Evolutionary conservation across 2,888 invertebrate species (phyloP), one percentile per base, ranked within the genome.

Genomic region (Petrolisthes manimaculis): DNA sequence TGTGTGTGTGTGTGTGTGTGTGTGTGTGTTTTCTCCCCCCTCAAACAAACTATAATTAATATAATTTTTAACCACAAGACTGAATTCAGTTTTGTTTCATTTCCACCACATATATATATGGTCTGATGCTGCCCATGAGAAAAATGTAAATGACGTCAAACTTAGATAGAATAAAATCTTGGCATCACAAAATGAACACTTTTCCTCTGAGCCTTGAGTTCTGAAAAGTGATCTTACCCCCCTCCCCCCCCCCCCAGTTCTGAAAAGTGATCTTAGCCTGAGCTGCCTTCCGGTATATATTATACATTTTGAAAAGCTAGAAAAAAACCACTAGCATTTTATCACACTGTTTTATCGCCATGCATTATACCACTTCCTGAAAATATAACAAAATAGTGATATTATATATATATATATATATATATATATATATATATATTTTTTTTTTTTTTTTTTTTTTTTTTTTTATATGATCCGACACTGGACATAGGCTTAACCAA

Each of bases 1-100:
- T 24, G 75, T 75, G 75, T 24, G 24, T 75, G 24, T n/a, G 75
- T 75, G n/a, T 5, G n/a, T n/a, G 14, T 71, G 71, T 71, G 71
- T 71, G n/a, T 9, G n/a, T 14, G 18, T 12, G 67, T 67, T 67
- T 18, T 18, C 18, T 67, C 67, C 37, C 37, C 37, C 37, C 37
- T 37, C 37, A 37, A 37, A 37, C 37, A 37, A 37, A 37, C 0
- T 37, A 37, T 37, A 37, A 37, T 37, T 37, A 37, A 37, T 37
- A 37, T 37, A 2, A 37, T 37, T 37, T 37, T 37, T 37, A 37
- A 37, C 37, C 37, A 37, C 37, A 0, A 37, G 0, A 37, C 37
- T 37, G 0, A 37, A 0, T 37, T 37, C 37, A 37, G 37, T 37
- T 37, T 37, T 37, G 37, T 2, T 37, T 37, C 37, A 37, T 37